Percentiles rank a stretch among this genome's conserved stretches.
phyloP scores from a whole-genome alignment of 2,888 invertebrate species.

The Pollenia griseotomentosa region DNA sequence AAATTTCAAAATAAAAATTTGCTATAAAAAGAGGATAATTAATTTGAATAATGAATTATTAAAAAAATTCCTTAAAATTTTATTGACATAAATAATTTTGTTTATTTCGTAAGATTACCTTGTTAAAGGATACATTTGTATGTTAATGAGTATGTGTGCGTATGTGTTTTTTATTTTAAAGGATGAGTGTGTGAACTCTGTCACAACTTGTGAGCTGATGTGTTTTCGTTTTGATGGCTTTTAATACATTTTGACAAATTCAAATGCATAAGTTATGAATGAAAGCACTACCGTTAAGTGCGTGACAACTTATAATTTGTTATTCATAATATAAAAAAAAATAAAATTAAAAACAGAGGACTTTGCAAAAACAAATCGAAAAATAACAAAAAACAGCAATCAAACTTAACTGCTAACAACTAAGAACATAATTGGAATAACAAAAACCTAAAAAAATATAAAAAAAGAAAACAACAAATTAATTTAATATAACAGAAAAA shows the following conservation, averaged over 20 bases:
- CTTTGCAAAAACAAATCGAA: conserved; percentile 9
- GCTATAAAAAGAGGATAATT: background rate
- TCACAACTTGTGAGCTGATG: conserved; percentile 6
- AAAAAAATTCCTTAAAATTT: too few species aligned
- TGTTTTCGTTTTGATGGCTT: conserved; percentile 15
- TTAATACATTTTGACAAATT: conserved; percentile 53
- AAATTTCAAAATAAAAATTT: too few species aligned
- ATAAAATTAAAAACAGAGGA: background rate
- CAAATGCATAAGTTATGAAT: conserved; percentile 65
- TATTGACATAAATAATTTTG: too few species aligned
- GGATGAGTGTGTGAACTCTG: conserved; percentile 44
- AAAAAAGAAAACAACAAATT: background rate
- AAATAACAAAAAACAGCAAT: conserved; percentile 40
- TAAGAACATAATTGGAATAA: background rate
- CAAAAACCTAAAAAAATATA: background rate
- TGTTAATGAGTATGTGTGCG: background rate
- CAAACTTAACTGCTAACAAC: conserved; percentile 4
- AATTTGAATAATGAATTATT: background rate
- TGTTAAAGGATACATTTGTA: background rate
- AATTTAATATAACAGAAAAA: background rate
- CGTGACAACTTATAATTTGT: conserved; percentile 71
- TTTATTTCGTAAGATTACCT: too few species aligned
- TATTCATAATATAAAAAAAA: background rate
- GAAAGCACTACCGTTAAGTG: conserved; percentile 61
- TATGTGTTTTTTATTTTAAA: background rate